Evolutionary conservation across 53 echinoderm and acorn worm species (phyloP).

Genomic region (Antedon mediterranea): DNA sequence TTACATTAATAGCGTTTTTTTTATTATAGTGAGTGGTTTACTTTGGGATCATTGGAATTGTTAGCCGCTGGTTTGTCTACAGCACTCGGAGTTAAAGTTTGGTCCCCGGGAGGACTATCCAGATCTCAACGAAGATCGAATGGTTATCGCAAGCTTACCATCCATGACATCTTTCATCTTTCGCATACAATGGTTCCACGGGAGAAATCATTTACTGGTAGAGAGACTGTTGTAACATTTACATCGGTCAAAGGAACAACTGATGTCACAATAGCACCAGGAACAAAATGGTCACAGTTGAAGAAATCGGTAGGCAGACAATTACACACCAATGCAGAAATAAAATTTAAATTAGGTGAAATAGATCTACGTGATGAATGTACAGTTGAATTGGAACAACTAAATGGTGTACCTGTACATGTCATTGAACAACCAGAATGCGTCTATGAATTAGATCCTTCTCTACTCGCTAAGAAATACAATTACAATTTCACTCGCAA

Average conservation of each 20-base stretch:
- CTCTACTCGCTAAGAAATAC: slow-evolving; percentile 1
- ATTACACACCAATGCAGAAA: not conserved
- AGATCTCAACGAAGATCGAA: not conserved
- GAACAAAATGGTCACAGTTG: not conserved
- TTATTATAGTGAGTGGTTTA: not conserved
- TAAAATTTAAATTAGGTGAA: not conserved
- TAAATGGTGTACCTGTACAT: not conserved
- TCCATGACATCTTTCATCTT: not conserved
- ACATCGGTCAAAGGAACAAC: not conserved
- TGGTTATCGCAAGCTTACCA: not conserved
- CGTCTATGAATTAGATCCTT: slow-evolving; percentile 3
- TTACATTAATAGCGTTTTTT: no score
- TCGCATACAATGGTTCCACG: not conserved
- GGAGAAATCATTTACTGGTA: not conserved
- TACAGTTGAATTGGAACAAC: not conserved
- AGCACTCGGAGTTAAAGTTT: no score
- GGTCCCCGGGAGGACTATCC: not conserved
- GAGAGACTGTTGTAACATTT: not conserved
- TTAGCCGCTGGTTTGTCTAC: not conserved
- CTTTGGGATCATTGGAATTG: not conserved
- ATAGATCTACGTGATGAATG: not conserved
- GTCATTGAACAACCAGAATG: not conserved
- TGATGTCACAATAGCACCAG: not conserved
- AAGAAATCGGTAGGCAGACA: not conserved
- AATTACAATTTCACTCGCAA: slow-evolving; percentile 8